Conservation (phyloP, 2,888 invertebrate genomes). For the Trissonchulus sp. region DNA sequence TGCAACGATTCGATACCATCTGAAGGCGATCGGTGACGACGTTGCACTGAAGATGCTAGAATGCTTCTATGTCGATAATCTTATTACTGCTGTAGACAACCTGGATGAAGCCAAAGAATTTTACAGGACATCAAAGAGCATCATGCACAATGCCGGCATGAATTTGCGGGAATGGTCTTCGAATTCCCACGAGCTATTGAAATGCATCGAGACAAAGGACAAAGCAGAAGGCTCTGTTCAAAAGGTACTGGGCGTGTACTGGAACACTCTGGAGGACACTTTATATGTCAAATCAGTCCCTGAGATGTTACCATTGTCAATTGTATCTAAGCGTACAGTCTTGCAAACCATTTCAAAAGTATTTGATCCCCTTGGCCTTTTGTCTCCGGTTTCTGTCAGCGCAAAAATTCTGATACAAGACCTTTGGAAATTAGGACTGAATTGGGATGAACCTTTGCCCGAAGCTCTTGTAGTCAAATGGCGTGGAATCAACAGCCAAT, state of each 20-base stretch:
- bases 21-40: background rate
- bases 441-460: slow-evolving; percentile 21
- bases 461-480: background rate
- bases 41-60: slow-evolving; percentile 24
- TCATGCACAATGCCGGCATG: slow-evolving; percentile 9
- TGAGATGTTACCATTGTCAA: background rate
- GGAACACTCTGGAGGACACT: slow-evolving; percentile 14
- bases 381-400: slow-evolving; percentile 4
- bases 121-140: background rate
- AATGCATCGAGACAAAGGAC: background rate
- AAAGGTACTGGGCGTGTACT: slow-evolving; percentile 25
- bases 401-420: slow-evolving; percentile 19
- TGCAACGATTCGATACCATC: slow-evolving; percentile 23
- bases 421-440: slow-evolving; percentile 19
- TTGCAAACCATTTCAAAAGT: slow-evolving; percentile 7
- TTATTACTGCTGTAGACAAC: slow-evolving; percentile 7
- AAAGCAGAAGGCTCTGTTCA: background rate
- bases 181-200: background rate
- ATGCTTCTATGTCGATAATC: slow-evolving; percentile 26
- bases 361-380: slow-evolving; percentile 11
- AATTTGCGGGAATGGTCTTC: slow-evolving; percentile 21
- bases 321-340: slow-evolving; percentile 9
- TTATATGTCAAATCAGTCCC: too few relatives aligned
- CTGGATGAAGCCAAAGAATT: background rate
- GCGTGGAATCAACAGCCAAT: background rate